phyloP scores from a whole-genome alignment of 2,888 invertebrate genomes.

The Tolmerus cingulatus region DNA sequence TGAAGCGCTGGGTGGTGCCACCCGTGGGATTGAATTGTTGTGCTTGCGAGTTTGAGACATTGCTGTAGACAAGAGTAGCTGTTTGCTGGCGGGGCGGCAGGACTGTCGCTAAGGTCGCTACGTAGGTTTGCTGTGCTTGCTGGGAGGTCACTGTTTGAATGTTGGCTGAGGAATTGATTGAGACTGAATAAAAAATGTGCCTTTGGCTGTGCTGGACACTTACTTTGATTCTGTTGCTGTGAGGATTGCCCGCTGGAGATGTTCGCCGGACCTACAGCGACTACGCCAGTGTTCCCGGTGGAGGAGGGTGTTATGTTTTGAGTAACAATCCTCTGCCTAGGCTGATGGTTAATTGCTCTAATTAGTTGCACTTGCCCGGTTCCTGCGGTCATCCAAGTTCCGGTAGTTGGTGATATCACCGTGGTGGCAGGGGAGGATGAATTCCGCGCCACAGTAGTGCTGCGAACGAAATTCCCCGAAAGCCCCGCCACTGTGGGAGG shows the following conservation, averaged over 20 bases:
- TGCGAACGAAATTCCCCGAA: slow-evolving; percentile 59
- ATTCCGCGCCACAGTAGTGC: slow-evolving; percentile 55
- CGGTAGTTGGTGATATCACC: slow-evolving; percentile 60
- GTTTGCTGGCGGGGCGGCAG: slow-evolving; percentile 60
- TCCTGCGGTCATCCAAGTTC: slow-evolving; percentile 61
- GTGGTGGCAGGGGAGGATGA: slow-evolving; percentile 59
- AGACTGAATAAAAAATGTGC: neutral
- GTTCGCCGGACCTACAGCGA: slow-evolving; percentile 51
- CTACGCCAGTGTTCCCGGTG: slow-evolving; percentile 52
- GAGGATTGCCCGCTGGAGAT: slow-evolving; percentile 50
- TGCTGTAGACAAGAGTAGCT: slow-evolving; percentile 62
- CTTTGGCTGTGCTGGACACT: neutral
- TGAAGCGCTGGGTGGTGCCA: slow-evolving; percentile 55
- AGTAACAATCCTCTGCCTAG: slow-evolving; percentile 60
- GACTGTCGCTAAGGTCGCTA: slow-evolving; percentile 60
- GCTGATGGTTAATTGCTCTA: slow-evolving; percentile 59
- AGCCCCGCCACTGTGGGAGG: slow-evolving; percentile 53
- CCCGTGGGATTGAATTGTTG: slow-evolving; percentile 59
- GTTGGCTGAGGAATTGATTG: neutral
- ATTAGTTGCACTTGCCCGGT: slow-evolving; percentile 60
- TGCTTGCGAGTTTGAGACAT: slow-evolving; percentile 56
- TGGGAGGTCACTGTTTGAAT: slow-evolving; percentile 46
- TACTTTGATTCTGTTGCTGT: slow-evolving; percentile 44
- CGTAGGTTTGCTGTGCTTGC: slow-evolving; percentile 57
- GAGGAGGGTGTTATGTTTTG: slow-evolving; percentile 55